phyloP scores from a whole-genome alignment of 2,113 vertebrate genomes.

The Xerus inauris region DNA sequence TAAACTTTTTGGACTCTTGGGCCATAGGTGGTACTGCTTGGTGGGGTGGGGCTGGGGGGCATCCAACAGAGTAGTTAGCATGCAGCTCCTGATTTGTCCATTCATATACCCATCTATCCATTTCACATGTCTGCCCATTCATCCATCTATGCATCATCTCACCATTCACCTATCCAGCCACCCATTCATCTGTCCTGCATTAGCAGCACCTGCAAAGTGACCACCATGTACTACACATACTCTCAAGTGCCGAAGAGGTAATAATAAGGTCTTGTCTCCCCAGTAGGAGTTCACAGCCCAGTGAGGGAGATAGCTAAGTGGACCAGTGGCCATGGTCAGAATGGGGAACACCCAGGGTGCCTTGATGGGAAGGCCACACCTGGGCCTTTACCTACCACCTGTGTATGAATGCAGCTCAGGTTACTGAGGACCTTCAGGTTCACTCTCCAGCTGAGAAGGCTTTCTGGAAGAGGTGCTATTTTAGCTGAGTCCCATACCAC shows the following conservation, averaged over 20 bases:
- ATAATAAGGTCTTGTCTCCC: neutral
- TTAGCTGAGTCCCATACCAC: neutral
- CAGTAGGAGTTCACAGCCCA: neutral
- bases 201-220: neutral
- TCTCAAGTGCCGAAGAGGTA: neutral
- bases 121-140: neutral
- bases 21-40: neutral
- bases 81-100: too few relatives aligned
- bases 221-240: neutral
- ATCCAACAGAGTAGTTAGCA: neutral
- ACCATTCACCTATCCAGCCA: fast-evolving
- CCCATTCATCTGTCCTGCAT: neutral
- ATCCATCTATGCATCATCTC: neutral
- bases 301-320: neutral
- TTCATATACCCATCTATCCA: neutral
- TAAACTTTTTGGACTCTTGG: neutral
- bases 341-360: neutral
- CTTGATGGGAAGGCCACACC: too few relatives aligned
- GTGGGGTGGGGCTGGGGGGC: neutral
- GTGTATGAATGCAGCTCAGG: neutral
- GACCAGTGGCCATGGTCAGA: neutral
- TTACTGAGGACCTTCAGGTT: neutral
- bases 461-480: neutral
- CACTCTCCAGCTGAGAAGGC: neutral
- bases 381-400: neutral